A percentile compares a stretch with the other conserved stretches of the same genome.
These are phyloP conservation scores for Allophyes oxyacanthae DNA, from an alignment of 2,888 invertebrate species.

Conservation along the genomic window DNA sequence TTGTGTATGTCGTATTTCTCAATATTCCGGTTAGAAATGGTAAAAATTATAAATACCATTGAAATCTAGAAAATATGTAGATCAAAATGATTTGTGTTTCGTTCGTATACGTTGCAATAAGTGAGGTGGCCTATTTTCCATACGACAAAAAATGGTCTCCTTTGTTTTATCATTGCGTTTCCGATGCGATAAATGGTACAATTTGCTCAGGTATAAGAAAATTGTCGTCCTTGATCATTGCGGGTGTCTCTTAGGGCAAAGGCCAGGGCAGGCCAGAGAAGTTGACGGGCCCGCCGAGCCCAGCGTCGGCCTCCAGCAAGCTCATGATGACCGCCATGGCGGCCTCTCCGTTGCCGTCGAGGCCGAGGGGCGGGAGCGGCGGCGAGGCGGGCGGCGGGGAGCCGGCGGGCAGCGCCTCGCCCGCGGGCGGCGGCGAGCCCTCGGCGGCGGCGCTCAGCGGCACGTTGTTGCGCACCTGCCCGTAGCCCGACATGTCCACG, in stretches of 20 bases:
- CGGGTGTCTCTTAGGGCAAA: conserved; percentile 87
- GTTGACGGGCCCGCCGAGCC: conserved; percentile 96
- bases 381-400: conserved; percentile 65
- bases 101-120: no score
- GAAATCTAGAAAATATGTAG: no score
- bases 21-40: no score
- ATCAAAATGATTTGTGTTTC: no score
- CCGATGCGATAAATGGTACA: no score
- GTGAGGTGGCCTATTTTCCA: no score
- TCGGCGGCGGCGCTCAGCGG: conserved; percentile 68
- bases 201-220: no score
- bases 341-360: conserved; percentile 95
- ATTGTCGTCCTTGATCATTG: background rate
- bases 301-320: conserved; percentile 96
- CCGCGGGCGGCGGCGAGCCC: conserved; percentile 60
- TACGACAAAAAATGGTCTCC: no score
- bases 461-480: conserved; percentile 77
- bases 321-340: conserved; percentile 98
- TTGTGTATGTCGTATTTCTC: no score
- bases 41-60: no score
- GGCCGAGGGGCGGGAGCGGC: conserved; percentile 70
- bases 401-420: conserved; percentile 65
- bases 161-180: no score
- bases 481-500: conserved; percentile 58
- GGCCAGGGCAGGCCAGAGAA: conserved; percentile 96